A percentile compares a stretch with the other conserved stretches of the same genome.
Conservation (phyloP, 2,113 vertebrate genomes). For the Cryptomyrus ogoouensis region DNA sequence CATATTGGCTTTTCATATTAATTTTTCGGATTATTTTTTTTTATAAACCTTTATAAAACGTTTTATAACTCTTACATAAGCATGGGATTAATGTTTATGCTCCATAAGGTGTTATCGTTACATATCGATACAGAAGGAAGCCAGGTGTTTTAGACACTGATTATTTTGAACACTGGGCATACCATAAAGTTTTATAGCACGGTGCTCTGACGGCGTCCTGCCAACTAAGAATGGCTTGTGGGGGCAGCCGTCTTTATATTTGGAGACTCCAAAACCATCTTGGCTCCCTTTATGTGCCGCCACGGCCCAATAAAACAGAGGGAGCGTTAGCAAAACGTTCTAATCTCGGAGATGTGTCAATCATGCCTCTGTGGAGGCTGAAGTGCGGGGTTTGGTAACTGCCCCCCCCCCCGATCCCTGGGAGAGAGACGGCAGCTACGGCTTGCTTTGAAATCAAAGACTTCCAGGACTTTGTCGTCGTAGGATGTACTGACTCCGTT, state of each 20-base stretch:
- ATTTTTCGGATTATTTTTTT: neutral
- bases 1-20: neutral
- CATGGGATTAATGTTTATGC: neutral
- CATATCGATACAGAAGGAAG: neutral
- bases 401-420: constrained; percentile 46
- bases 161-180: neutral
- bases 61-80: neutral
- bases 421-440: constrained; percentile 37
- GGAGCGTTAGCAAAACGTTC: constrained; percentile 61
- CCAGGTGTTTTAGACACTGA: neutral
- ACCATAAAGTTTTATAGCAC: neutral
- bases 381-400: constrained; percentile 60
- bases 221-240: constrained; percentile 41
- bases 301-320: constrained; percentile 66
- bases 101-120: neutral
- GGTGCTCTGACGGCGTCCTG: constrained; percentile 34
- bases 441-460: constrained; percentile 44
- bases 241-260: constrained; percentile 48
- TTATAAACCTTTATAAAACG: neutral
- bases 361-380: constrained; percentile 60
- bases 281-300: constrained; percentile 72
- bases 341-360: constrained; percentile 65
- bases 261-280: constrained; percentile 64
- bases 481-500: constrained; percentile 42
- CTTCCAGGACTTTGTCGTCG: constrained; percentile 34